Percentiles rank a stretch among this genome's conserved stretches.
Evolutionary conservation across 2,797 vertebrate genomes (phyloP).

Genomic region (Simalia tracyae): DNA sequence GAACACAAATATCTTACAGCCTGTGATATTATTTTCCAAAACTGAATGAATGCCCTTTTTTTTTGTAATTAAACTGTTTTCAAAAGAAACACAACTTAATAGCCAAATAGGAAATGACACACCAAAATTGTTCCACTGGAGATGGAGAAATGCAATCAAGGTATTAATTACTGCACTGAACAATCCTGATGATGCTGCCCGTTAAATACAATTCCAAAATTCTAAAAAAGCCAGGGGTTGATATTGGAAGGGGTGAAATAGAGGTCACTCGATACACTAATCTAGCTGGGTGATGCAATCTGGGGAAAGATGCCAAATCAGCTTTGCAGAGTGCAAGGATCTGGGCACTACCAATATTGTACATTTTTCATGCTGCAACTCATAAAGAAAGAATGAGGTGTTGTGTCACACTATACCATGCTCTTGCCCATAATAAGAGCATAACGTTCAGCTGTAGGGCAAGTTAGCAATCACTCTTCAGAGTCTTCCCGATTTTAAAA

Average conservation of each 20-base stretch:
- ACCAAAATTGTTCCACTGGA: neutral
- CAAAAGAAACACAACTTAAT: neutral
- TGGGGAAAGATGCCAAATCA: neutral
- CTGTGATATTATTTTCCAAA: neutral
- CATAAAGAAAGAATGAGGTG: no score
- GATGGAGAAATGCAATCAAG: neutral
- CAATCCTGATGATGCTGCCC: no score
- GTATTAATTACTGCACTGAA: neutral
- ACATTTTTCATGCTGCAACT: neutral
- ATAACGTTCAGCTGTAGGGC: neutral
- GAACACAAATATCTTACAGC: no score
- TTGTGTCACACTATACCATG: neutral
- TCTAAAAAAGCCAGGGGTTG: no score
- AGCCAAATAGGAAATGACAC: neutral
- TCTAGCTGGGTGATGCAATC: neutral
- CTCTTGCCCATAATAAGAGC: neutral
- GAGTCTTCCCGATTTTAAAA: neutral
- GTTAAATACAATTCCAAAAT: neutral
- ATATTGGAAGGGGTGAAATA: neutral
- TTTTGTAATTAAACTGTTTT: neutral
- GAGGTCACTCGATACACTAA: neutral
- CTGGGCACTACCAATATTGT: neutral
- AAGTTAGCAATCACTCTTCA: neutral
- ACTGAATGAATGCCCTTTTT: neutral
- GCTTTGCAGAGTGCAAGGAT: neutral